Evolutionary conservation across 1,140 invertebrate genomes (phyloP).

Genomic region (Maconellicoccus hirsutus): DNA sequence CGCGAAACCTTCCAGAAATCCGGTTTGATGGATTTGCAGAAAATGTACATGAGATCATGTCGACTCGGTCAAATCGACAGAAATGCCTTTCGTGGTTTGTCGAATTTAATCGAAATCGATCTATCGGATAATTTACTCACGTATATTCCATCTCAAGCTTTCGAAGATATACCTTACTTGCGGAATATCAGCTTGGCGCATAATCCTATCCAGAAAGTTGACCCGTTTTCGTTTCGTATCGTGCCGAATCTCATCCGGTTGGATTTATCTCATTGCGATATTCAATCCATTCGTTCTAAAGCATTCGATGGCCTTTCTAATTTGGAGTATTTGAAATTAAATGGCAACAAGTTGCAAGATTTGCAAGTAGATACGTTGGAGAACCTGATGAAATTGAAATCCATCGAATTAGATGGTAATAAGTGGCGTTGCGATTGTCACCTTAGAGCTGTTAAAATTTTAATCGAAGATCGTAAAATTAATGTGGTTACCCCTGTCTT

Average conservation of each 20-base stretch:
- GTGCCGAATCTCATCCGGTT: constrained; percentile 59
- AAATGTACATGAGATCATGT: constrained; percentile 59
- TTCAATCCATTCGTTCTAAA: constrained; percentile 51
- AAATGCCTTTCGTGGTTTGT: constrained; percentile 59
- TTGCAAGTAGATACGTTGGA: constrained; percentile 47
- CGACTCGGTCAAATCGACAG: constrained; percentile 56
- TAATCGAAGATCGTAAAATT: constrained; percentile 52
- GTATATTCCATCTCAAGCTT: constrained; percentile 27
- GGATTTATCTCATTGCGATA: constrained; percentile 59
- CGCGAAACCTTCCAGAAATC: constrained; percentile 54
- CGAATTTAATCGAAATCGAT: constrained; percentile 74
- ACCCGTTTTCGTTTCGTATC: constrained; percentile 58
- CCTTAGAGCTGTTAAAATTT: constrained; percentile 63
- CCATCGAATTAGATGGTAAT: constrained; percentile 65
- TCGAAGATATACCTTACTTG: constrained; percentile 53
- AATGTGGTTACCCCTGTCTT: constrained; percentile 57
- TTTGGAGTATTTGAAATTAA: constrained; percentile 52
- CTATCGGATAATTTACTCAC: constrained; percentile 54
- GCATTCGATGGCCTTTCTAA: constrained; percentile 55
- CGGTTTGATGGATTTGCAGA: constrained; percentile 64
- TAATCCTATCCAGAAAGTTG: constrained; percentile 58
- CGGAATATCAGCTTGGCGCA: constrained; percentile 56
- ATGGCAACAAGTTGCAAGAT: constrained; percentile 54
- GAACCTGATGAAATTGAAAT: constrained; percentile 50
- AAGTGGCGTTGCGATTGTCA: constrained; percentile 82